Conservation (phyloP, 1,140 invertebrate genomes). For the Leptopilina boulardi region DNA sequence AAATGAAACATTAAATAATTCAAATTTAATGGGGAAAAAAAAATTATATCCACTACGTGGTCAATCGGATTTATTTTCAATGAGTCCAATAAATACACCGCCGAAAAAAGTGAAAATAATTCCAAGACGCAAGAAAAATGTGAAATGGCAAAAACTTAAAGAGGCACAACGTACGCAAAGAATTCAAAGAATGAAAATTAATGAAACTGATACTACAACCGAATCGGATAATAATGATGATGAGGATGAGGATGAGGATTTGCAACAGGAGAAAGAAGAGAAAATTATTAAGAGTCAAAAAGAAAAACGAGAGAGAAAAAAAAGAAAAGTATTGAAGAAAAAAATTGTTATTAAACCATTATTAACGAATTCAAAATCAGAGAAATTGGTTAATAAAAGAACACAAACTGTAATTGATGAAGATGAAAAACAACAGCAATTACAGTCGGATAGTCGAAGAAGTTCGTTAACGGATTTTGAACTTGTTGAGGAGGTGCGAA, state of each 20-base stretch:
- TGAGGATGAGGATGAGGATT: background rate
- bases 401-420: background rate
- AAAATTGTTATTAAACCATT: slow-evolving; percentile 67
- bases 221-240: too few relatives aligned
- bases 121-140: background rate
- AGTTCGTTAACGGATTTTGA: slow-evolving; percentile 62
- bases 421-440: background rate
- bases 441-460: slow-evolving; percentile 35
- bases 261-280: too few relatives aligned
- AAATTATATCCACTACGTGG: slow-evolving; percentile 59
- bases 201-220: too few relatives aligned
- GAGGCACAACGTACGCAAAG: background rate
- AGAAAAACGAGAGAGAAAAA: slow-evolving; percentile 41
- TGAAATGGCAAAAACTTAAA: background rate
- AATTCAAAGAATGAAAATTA: too few relatives aligned
- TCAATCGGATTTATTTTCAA: slow-evolving; percentile 58
- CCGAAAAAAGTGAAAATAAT: background rate
- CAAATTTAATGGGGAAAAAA: slow-evolving; percentile 47
- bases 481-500: slow-evolving; percentile 34
- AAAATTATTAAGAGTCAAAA: slow-evolving; percentile 15
- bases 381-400: slow-evolving; percentile 50
- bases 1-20: background rate
- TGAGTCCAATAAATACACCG: slow-evolving; percentile 53
- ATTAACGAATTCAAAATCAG: slow-evolving; percentile 45
- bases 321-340: slow-evolving; percentile 63